Evolutionary conservation across 2,888 invertebrate genomes (phyloP).

Genomic region (Agonopterix alstromeriana): DNA sequence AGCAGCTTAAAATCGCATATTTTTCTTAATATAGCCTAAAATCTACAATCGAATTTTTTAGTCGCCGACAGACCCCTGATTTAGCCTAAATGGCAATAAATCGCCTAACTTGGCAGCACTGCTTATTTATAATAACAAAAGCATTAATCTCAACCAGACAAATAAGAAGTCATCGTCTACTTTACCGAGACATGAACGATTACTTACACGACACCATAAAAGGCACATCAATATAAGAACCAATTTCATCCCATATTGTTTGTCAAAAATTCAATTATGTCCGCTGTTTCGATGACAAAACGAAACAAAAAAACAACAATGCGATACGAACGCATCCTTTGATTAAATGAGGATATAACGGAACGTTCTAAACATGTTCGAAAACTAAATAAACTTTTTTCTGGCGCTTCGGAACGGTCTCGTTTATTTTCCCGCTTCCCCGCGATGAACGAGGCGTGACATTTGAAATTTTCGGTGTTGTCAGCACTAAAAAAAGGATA

Average conservation of each 20-base stretch:
- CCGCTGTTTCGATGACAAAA: conserved; percentile 52
- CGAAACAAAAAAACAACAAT: conserved; percentile 37
- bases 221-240: conserved; percentile 57
- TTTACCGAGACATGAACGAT: conserved; percentile 34
- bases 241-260: conserved; percentile 70
- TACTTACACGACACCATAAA: conserved; percentile 44
- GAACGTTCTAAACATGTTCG: conserved; percentile 47
- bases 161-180: conserved; percentile 14
- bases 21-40: too few species aligned
- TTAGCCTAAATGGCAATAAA: too few species aligned
- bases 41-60: too few species aligned
- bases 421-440: conserved; percentile 62
- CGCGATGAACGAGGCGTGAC: conserved; percentile 72
- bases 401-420: conserved; percentile 45
- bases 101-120: too few species aligned
- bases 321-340: conserved; percentile 44
- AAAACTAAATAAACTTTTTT: conserved; percentile 56
- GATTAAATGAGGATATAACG: conserved; percentile 56
- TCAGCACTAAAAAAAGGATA: conserved; percentile 50
- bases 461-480: conserved; percentile 66
- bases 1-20: too few species aligned
- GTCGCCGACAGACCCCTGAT: too few species aligned
- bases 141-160: conserved; percentile 14
- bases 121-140: conserved; percentile 3
- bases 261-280: conserved; percentile 70